A percentile compares a stretch with the other conserved stretches of the same genome.
Conservation (phyloP, 2,113 vertebrate species). For the Strigops habroptila region DNA sequence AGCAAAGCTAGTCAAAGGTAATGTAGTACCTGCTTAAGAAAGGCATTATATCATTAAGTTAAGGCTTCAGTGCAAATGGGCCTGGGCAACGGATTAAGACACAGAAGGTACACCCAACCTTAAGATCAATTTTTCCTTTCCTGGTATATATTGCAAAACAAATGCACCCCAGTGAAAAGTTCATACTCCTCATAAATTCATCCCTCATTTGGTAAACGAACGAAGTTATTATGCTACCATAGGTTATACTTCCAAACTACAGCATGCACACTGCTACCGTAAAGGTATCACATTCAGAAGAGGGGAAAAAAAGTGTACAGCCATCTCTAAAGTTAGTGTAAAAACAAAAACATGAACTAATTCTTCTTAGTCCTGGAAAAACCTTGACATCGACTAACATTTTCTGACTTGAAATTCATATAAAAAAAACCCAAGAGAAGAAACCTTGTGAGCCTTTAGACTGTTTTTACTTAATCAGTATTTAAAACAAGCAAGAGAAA, state of each 20-base stretch:
- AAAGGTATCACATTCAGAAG: neutral
- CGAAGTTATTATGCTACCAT: neutral
- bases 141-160: neutral
- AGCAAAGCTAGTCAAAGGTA: neutral
- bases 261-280: neutral
- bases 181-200: neutral
- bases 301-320: neutral
- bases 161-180: neutral
- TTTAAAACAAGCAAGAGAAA: neutral
- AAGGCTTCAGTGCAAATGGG: neutral
- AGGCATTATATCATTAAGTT: neutral
- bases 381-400: rapidly evolving
- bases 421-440: neutral
- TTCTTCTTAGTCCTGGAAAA: neutral
- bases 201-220: rapidly evolving
- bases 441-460: neutral
- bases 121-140: neutral
- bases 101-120: neutral
- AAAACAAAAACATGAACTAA: neutral
- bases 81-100: neutral
- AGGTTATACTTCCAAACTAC: neutral
- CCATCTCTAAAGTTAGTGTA: neutral
- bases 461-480: neutral
- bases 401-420: neutral
- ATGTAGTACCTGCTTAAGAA: neutral